phyloP scores from a whole-genome alignment of 2,797 vertebrate genomes.

The Centroberyx gerrardi region DNA sequence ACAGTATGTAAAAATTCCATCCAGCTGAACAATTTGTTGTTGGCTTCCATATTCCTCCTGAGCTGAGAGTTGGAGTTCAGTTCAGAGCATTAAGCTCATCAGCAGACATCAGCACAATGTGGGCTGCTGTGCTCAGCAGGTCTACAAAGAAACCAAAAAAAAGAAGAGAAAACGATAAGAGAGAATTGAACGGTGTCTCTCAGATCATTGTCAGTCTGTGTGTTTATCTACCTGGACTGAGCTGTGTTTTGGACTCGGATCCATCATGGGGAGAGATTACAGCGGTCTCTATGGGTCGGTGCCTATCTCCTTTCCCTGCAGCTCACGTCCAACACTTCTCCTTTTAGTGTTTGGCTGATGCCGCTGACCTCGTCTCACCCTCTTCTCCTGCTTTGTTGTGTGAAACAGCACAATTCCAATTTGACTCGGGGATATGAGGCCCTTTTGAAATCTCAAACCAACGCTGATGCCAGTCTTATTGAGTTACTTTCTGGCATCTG shows the following conservation, averaged over 20 bases:
- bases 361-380: neutral
- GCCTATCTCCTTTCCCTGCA: neutral
- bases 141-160: no score
- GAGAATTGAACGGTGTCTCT: neutral
- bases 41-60: constrained; percentile 9
- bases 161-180: no score
- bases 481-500: neutral
- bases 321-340: constrained; percentile 14
- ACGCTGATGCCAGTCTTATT: neutral
- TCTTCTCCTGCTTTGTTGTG: neutral
- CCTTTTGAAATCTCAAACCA: neutral
- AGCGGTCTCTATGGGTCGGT: neutral
- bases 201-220: neutral
- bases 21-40: constrained; percentile 14
- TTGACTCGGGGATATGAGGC: neutral
- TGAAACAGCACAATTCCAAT: neutral
- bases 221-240: constrained; percentile 12
- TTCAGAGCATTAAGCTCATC: constrained; percentile 47
- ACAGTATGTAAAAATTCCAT: constrained; percentile 6
- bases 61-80: constrained; percentile 28
- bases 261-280: neutral
- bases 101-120: constrained; percentile 35
- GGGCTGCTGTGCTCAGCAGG: neutral
- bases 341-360: neutral
- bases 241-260: neutral